These are phyloP conservation scores for Cerastoderma edule DNA, from an alignment of 2,888 invertebrate species.

Conservation along the genomic window DNA sequence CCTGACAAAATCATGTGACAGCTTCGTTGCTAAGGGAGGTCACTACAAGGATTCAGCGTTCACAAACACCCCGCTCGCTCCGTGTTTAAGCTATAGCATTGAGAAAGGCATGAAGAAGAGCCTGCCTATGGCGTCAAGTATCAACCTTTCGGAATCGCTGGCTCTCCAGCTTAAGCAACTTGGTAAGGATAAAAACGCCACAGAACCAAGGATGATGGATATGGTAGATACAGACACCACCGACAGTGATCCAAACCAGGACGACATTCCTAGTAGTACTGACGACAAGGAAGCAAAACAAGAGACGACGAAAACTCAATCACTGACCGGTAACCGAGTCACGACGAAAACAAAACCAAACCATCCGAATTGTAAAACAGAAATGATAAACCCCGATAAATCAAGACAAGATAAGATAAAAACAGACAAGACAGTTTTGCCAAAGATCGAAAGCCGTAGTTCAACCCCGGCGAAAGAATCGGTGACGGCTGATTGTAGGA, in stretches of 20 bases:
- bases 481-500: background rate
- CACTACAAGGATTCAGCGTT: constrained; percentile 24
- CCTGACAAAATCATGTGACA: constrained; percentile 42
- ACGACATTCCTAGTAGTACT: background rate
- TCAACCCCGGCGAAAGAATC: background rate
- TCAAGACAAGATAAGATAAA: background rate
- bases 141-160: constrained; percentile 43
- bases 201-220: background rate
- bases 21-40: background rate
- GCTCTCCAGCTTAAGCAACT: constrained; percentile 40
- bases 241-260: background rate
- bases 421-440: background rate
- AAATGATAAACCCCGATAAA: background rate
- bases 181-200: constrained; percentile 12
- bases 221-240: background rate
- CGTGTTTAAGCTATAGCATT: constrained; percentile 35
- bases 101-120: constrained; percentile 28
- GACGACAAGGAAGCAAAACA: background rate
- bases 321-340: background rate
- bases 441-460: background rate
- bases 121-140: constrained; percentile 20
- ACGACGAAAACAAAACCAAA: too few species aligned
- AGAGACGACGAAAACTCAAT: background rate
- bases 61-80: constrained; percentile 42
- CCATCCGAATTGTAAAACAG: constrained; percentile 3